These are phyloP conservation scores for Spilogale gracilis DNA, from an alignment of 2,113 vertebrate genomes.

Conservation along the genomic window DNA sequence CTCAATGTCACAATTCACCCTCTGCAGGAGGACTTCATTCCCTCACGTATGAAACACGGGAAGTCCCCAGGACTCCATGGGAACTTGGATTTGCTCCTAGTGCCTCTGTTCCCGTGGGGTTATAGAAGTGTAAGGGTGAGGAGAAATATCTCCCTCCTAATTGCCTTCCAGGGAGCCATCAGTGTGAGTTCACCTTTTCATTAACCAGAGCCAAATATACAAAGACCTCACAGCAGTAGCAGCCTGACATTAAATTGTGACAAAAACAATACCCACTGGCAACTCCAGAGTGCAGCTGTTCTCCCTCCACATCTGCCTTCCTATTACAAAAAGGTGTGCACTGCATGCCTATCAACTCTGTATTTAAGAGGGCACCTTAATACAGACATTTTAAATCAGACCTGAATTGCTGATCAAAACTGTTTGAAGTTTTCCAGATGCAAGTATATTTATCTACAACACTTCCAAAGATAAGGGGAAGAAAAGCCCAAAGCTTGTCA, in stretches of 20 bases:
- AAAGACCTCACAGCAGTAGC: slow-evolving; percentile 29
- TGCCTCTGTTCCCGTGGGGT: background rate
- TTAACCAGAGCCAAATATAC: slow-evolving; percentile 31
- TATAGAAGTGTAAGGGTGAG: background rate
- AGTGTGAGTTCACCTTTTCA: slow-evolving; percentile 4
- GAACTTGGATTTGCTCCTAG: background rate
- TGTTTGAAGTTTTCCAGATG: slow-evolving; percentile 86
- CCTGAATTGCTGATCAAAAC: slow-evolving; percentile 80
- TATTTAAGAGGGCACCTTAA: slow-evolving; percentile 60
- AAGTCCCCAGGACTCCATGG: background rate
- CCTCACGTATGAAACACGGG: background rate
- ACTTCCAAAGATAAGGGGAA: slow-evolving; percentile 81
- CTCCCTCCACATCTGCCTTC: slow-evolving; percentile 24
- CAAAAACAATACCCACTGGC: background rate
- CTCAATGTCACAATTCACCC: background rate
- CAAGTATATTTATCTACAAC: slow-evolving; percentile 83
- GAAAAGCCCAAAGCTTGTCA: slow-evolving; percentile 82
- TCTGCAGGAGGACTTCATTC: background rate
- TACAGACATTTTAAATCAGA: slow-evolving; percentile 71
- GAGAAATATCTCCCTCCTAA: background rate
- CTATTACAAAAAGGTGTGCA: background rate
- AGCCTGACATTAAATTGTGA: slow-evolving; percentile 47
- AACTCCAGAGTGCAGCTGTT: background rate
- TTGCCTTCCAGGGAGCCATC: background rate
- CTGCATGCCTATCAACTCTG: background rate